These are phyloP conservation scores for Athalia cordata DNA, from an alignment of 2,888 invertebrate species.

Conservation along the genomic window DNA sequence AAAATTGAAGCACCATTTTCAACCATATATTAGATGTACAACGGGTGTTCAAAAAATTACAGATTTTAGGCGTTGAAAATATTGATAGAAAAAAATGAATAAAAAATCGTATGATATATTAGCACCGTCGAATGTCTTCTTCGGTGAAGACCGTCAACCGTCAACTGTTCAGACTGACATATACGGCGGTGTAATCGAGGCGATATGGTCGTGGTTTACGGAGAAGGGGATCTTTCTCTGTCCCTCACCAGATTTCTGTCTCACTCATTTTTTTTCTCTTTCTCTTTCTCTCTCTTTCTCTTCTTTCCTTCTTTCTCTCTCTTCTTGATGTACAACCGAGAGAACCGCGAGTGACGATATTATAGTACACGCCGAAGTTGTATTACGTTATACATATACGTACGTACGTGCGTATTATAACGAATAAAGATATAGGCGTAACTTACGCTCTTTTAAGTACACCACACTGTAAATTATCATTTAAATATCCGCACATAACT, in stretches of 20 bases:
- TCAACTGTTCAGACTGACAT: slow-evolving; percentile 48
- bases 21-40: too few relatives aligned
- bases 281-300: slow-evolving; percentile 12
- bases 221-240: slow-evolving; percentile 41
- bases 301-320: background rate
- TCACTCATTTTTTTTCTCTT: background rate
- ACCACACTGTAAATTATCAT: too few relatives aligned
- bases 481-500: too few relatives aligned
- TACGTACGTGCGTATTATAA: too few relatives aligned
- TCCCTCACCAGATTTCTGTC: background rate
- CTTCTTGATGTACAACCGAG: background rate
- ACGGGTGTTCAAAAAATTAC: too few relatives aligned
- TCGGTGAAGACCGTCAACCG: slow-evolving; percentile 37
- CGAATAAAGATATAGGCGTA: too few relatives aligned
- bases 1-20: too few relatives aligned
- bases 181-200: slow-evolving; percentile 57
- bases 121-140: background rate
- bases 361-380: too few relatives aligned
- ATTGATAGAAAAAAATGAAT: background rate
- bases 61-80: too few relatives aligned
- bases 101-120: background rate
- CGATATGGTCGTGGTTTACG: slow-evolving; percentile 60
- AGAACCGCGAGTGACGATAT: background rate
- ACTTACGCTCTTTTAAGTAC: too few relatives aligned
- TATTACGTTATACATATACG: too few relatives aligned